Base-by-base conservation (phyloP, 2,113 vertebrate species). In the Esox niger region DNA sequence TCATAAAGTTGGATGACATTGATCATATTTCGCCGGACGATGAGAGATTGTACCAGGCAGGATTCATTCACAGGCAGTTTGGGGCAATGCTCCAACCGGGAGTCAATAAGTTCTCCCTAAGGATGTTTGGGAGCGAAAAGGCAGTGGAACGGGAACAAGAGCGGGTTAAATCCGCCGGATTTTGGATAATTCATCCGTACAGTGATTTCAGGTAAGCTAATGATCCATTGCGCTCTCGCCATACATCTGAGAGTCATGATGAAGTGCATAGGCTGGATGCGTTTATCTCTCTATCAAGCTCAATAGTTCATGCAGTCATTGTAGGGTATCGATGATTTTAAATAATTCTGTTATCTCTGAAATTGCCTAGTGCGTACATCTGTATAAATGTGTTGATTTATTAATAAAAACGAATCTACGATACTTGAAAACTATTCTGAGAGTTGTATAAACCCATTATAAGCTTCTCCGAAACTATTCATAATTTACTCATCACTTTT, bases 61-160 rank as follows among this genome's bases (percentile, higher is more conserved):
- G 96, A 70, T 99, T 99, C 88, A 98, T 99, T 89, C 97, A 98
- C 86, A 91, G 96, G 80, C 97, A 99, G 81, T 94, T 98, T 33
- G 96, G 96, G 77, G 95, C 96, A 68, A 95, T 99, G 95, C 93
- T 99, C 31, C 97, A 99, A 75, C 97, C 97, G 0, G 97, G 97
- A 86, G 97, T 99, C 91, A 99, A 99, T 93, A 99, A 99, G 94
- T 99, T 99, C 91, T 98, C 97, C 79, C 92, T 99, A 83, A 91
- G 97, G 93, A 98, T 99, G 97, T 99, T 99, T 90, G 97, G 97
- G 80, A 98, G 97, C 88, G 96, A 99, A 90, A 99, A 99, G 89
- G 97, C 97, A 29, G 97, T 99, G 75, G 97, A 99, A 85, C 89
- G 95, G 31, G 97, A 99, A 60, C 96, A 98, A 72, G 95, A 98